A percentile compares a stretch with the other conserved stretches of the same genome.
Evolutionary conservation across 2,113 vertebrate species (phyloP).

Genomic region (Puntigrus tetrazona): DNA sequence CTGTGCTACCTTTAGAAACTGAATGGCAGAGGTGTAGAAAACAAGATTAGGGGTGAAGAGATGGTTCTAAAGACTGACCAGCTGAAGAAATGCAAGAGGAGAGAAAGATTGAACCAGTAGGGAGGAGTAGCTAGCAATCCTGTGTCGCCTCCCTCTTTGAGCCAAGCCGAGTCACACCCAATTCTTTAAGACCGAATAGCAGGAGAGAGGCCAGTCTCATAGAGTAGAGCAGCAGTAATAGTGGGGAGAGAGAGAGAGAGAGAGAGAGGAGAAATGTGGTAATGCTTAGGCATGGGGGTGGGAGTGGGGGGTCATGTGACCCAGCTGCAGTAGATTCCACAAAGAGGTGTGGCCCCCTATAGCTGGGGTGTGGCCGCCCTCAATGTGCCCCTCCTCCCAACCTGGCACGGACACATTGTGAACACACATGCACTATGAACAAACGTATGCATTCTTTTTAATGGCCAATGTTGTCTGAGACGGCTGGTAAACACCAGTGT

Average conservation of each 20-base stretch:
- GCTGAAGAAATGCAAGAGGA: neutral
- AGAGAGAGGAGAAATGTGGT: conserved; percentile 49
- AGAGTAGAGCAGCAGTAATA: conserved; percentile 20
- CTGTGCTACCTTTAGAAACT: conserved; percentile 27
- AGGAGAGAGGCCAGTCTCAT: conserved; percentile 23
- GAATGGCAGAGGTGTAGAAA: neutral
- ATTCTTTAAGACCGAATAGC: conserved; percentile 65
- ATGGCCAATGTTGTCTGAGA: neutral
- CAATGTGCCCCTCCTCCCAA: conserved; percentile 50
- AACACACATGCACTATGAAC: conserved; percentile 31
- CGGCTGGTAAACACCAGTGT: neutral
- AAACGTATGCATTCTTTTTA: conserved; percentile 23
- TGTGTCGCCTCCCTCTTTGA: conserved; percentile 73
- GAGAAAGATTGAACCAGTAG: conserved; percentile 49
- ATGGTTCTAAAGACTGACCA: conserved; percentile 36
- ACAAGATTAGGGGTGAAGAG: neutral
- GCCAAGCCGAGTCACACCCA: conserved; percentile 77
- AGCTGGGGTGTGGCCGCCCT: conserved; percentile 73
- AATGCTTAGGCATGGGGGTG: conserved; percentile 54
- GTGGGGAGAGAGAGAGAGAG: conserved; percentile 22
- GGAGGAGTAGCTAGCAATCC: conserved; percentile 64
- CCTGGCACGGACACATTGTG: conserved; percentile 26
- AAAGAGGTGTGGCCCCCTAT: conserved; percentile 74
- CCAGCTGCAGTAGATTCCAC: conserved; percentile 71
- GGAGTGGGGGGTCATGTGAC: conserved; percentile 65